Evolutionary conservation across 2,797 vertebrate genomes (phyloP).

Genomic region (Thalassophryne amazonica): DNA sequence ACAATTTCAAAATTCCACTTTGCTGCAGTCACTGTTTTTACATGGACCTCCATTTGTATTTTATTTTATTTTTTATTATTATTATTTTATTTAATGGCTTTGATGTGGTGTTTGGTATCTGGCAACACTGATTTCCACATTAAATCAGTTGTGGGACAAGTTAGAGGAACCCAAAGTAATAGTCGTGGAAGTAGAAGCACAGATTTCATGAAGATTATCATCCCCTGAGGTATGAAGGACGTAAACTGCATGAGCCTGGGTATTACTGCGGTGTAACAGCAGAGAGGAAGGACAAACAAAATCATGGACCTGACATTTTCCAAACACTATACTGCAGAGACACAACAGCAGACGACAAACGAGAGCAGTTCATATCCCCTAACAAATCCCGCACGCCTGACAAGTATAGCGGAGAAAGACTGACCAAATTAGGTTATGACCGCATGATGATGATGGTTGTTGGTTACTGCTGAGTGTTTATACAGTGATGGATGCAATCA

Average conservation of each 20-base stretch:
- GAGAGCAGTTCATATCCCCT: neutral
- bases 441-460: neutral
- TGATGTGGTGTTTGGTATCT: too few species aligned
- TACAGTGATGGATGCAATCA: neutral
- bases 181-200: neutral
- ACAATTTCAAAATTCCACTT: too few species aligned
- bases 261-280: neutral
- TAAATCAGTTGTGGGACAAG: neutral
- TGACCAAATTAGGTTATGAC: slow-evolving; percentile 42
- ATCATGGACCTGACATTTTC: slow-evolving; percentile 22
- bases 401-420: slow-evolving; percentile 10
- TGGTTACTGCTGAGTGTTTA: neutral
- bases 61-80: too few species aligned
- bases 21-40: too few species aligned
- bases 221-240: neutral
- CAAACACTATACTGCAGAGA: slow-evolving; percentile 29
- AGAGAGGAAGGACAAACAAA: neutral
- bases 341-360: slow-evolving; percentile 8
- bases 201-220: neutral
- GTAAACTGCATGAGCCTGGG: neutral
- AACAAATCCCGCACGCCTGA: slow-evolving; percentile 19
- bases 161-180: neutral
- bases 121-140: too few species aligned
- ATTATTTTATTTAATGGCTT: too few species aligned
- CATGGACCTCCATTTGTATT: too few species aligned